Base-by-base conservation (phyloP, 2,113 vertebrate genomes). In the Rhabdornis inornatus region DNA sequence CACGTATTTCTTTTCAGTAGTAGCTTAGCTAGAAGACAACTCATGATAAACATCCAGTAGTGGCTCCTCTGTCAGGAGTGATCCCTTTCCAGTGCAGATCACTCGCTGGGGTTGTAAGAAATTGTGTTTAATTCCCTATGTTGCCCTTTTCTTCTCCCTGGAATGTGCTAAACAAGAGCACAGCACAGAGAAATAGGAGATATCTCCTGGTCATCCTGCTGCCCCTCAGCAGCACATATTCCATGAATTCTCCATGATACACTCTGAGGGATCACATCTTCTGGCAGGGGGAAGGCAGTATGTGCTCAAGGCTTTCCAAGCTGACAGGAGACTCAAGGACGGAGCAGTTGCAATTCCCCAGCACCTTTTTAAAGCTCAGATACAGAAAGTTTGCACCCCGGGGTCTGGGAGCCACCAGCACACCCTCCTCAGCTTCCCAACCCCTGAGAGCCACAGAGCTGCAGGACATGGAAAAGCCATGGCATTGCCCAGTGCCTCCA, bases 211-310 rank as follows among this genome's bases (percentile, higher is more conserved):
- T 25, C 37, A 5, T 28, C 79, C 27, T 76, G 65, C 56, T 27
- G 47, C 30, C 44, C 37, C 65, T 10, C 44, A 50, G 72, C 35
- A 64, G 65, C 27, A 37, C 24, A 21, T 3, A 47, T 37, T 9
- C 52, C 39, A 19, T 22, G 3, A 50, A 79, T 27, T 75, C 42
- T 71, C 66, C 1, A 0, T 6, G 35, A 31, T 4, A 33, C 4
- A 1, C 20, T 50, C 22, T 0, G 0, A 31, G 57, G 13, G 13
- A 10, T 52, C 40, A 7, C 0, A 0, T 47, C 35, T 53, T 68
- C 27, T 2, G 2, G 66, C 66, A 68, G 33, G 37, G 22, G 6
- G 42, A 65, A 33, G 45, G 59, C 56, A 71, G 14, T 2, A 42
- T 0, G 13, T 9, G 9, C 45, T 55, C 37, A 37, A 74, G 52